Evolutionary conservation across 2,888 invertebrate species (phyloP).

Genomic region (Coleophora deauratella): DNA sequence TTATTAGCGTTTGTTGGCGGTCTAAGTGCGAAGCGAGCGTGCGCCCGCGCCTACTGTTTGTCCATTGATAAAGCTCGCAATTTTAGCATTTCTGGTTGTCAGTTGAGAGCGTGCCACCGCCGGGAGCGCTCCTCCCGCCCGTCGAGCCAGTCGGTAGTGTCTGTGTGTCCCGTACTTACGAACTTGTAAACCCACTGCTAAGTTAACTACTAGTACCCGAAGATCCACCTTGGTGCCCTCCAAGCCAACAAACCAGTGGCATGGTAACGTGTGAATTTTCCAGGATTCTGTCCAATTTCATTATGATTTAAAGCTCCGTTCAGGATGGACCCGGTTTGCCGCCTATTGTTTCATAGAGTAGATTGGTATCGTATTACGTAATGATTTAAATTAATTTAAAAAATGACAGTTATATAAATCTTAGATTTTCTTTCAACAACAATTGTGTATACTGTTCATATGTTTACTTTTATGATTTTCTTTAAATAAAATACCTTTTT

Average conservation of each 20-base stretch:
- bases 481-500: too few relatives aligned
- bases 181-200: slow-evolving; percentile 17
- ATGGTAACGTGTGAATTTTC: slow-evolving; percentile 25
- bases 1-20: slow-evolving; percentile 22
- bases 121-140: slow-evolving; percentile 39
- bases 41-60: slow-evolving; percentile 45
- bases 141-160: slow-evolving; percentile 14
- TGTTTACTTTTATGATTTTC: too few relatives aligned
- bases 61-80: slow-evolving; percentile 62
- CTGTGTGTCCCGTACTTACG: too few relatives aligned
- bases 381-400: slow-evolving; percentile 24
- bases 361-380: slow-evolving; percentile 61
- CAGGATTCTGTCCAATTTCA: slow-evolving; percentile 23
- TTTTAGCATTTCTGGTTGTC: slow-evolving; percentile 48
- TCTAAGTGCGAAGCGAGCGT: slow-evolving; percentile 55
- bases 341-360: slow-evolving; percentile 44
- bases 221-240: slow-evolving; percentile 24
- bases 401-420: too few relatives aligned
- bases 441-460: too few relatives aligned
- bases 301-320: slow-evolving; percentile 1
- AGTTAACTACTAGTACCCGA: slow-evolving; percentile 11
- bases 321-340: slow-evolving; percentile 40
- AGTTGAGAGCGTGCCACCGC: slow-evolving; percentile 57
- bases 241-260: slow-evolving; percentile 48
- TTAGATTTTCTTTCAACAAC: too few relatives aligned